These are phyloP conservation scores for Chymomyza fuscimana DNA, from an alignment of 2,888 invertebrate genomes.

Conservation along the genomic window DNA sequence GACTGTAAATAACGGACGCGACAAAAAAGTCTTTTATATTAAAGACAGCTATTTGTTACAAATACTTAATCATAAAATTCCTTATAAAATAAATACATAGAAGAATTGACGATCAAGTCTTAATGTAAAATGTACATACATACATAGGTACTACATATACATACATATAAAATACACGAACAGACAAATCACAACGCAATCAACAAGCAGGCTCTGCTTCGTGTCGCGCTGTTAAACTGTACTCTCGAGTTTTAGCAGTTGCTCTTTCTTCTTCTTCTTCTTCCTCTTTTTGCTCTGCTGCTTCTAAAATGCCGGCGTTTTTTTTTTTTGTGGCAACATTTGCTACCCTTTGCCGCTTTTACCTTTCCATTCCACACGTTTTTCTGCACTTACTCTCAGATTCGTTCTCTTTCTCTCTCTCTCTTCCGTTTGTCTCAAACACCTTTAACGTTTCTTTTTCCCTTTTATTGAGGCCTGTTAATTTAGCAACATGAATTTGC, in stretches of 20 bases:
- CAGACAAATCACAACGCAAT: conserved; percentile 17
- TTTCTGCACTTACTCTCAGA: neutral
- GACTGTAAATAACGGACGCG: too few relatives aligned
- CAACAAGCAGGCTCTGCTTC: conserved; percentile 23
- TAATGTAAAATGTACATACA: too few relatives aligned
- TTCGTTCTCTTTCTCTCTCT: conserved; percentile 6
- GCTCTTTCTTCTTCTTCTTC: conserved; percentile 18
- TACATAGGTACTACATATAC: neutral
- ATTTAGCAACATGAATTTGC: conserved; percentile 67
- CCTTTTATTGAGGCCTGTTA: conserved; percentile 51
- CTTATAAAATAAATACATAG: too few relatives aligned
- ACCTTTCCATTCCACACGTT: neutral
- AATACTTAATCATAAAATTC: too few relatives aligned
- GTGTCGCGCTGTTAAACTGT: conserved; percentile 31
- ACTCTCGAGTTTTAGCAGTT: conserved; percentile 26
- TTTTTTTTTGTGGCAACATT: conserved; percentile 16
- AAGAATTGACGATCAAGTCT: too few relatives aligned
- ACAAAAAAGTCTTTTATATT: too few relatives aligned
- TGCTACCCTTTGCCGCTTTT: conserved; percentile 31
- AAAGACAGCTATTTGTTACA: too few relatives aligned
- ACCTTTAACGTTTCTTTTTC: conserved; percentile 21
- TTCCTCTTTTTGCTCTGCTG: conserved; percentile 11
- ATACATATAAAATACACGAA: neutral
- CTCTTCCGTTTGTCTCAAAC: conserved; percentile 9
- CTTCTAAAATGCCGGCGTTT: neutral